A percentile compares a stretch with the other conserved stretches of the same genome.
These are phyloP conservation scores for Calephelis perditalis DNA, from an alignment of 2,888 invertebrate species.

Conservation along the genomic window DNA sequence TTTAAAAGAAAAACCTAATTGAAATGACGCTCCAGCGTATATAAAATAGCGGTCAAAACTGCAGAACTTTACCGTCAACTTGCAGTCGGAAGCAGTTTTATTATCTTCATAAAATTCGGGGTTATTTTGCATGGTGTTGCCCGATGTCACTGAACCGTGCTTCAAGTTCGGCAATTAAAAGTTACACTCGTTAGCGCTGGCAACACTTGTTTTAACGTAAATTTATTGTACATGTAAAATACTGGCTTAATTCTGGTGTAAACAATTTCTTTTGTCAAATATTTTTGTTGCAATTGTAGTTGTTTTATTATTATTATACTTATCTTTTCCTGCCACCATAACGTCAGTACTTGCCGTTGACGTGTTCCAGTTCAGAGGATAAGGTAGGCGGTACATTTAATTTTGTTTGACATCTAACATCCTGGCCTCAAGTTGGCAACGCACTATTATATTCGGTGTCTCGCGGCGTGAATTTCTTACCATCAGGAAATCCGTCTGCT, in stretches of 20 bases:
- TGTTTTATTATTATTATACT: no score
- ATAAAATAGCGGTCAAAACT: slow-evolving; percentile 29
- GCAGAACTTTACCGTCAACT: slow-evolving; percentile 38
- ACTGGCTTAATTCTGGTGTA: neutral
- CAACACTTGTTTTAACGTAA: slow-evolving; percentile 40
- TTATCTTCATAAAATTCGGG: slow-evolving; percentile 46
- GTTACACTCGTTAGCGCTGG: slow-evolving; percentile 37
- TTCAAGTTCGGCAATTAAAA: slow-evolving; percentile 67
- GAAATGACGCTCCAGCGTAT: slow-evolving; percentile 19
- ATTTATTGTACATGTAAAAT: slow-evolving; percentile 37
- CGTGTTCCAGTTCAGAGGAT: no score
- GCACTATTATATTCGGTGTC: no score
- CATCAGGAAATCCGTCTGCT: no score
- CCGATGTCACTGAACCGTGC: slow-evolving; percentile 27
- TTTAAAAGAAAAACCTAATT: slow-evolving; percentile 23
- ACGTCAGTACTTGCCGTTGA: no score
- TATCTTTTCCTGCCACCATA: no score
- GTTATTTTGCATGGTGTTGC: slow-evolving; percentile 45
- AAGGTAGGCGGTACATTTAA: no score
- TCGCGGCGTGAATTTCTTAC: no score
- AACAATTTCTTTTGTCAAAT: neutral
- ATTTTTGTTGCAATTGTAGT: no score
- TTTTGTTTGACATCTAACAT: no score
- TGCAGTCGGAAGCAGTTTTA: slow-evolving; percentile 44
- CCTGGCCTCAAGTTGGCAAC: no score